Conservation (phyloP, 2,113 vertebrate genomes). For the Puffinus mauretanicus region DNA sequence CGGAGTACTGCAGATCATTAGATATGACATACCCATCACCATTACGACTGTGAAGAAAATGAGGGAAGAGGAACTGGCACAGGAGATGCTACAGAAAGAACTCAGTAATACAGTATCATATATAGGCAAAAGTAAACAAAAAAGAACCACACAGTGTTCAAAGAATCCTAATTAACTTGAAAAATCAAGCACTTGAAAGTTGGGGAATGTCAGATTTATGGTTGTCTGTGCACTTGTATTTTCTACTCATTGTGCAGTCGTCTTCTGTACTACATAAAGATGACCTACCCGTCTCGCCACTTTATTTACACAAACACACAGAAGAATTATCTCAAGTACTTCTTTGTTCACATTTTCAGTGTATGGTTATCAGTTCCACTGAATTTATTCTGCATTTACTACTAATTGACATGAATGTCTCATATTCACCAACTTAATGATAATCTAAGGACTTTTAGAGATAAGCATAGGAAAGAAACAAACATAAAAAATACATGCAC, state of each 20-base stretch:
- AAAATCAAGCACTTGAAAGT: neutral
- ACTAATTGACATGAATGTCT: neutral
- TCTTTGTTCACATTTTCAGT: neutral
- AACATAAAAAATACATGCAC: neutral
- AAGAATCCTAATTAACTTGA: neutral
- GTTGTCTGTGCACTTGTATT: neutral
- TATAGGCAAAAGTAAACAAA: neutral
- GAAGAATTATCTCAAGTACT: neutral
- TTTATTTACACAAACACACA: neutral
- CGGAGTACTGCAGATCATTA: neutral
- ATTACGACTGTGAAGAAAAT: neutral
- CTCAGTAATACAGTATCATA: neutral
- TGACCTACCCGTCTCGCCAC: neutral
- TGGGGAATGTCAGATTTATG: neutral
- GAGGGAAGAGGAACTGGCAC: neutral
- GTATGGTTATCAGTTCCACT: neutral
- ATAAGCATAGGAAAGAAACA: neutral
- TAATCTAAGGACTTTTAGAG: neutral
- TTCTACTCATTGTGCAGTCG: neutral
- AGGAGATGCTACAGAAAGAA: neutral
- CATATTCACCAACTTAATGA: neutral
- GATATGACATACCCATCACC: neutral
- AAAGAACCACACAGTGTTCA: neutral
- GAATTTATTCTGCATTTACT: conserved; percentile 8
- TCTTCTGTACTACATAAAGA: neutral